Evolutionary conservation across 2,113 vertebrate species (phyloP).

Genomic region (Nothoprocta pentlandii): DNA sequence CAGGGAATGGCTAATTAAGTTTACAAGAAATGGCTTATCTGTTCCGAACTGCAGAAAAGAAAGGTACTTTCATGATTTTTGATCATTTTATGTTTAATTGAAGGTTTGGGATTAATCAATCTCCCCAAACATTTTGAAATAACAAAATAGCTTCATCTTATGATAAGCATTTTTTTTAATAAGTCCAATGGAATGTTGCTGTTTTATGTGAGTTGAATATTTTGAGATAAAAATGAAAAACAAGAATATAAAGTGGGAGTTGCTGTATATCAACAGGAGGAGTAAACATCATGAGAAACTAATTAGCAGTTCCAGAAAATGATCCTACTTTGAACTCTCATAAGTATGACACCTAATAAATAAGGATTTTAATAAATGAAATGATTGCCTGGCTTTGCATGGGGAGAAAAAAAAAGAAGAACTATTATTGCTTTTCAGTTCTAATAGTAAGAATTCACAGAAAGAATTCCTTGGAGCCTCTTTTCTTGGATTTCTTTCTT

Average conservation of each 20-base stretch:
- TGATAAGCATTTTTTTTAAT: not conserved
- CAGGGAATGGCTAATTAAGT: slow-evolving; percentile 1
- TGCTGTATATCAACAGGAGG: not conserved
- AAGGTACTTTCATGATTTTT: not conserved
- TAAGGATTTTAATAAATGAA: not conserved
- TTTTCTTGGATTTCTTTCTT: not conserved
- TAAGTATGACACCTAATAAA: not conserved
- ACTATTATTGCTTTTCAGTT: not conserved
- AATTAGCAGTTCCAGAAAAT: not conserved
- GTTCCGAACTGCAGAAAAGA: not conserved
- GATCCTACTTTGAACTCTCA: not conserved
- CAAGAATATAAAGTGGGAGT: not conserved
- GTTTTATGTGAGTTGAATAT: not conserved
- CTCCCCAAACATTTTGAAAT: not conserved
- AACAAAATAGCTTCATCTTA: not conserved
- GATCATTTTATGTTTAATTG: not conserved
- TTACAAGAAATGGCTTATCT: not conserved
- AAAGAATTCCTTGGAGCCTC: not conserved
- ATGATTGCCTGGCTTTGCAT: not conserved
- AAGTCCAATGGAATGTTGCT: not conserved
- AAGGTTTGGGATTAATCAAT: not conserved
- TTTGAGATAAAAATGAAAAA: not conserved
- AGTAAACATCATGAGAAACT: slow-evolving; percentile 40
- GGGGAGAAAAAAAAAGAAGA: not conserved
- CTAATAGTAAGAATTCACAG: not conserved